Conservation (phyloP, 92 coral and sea anemone genomes). For the Zoanthus sansibaricus region DNA sequence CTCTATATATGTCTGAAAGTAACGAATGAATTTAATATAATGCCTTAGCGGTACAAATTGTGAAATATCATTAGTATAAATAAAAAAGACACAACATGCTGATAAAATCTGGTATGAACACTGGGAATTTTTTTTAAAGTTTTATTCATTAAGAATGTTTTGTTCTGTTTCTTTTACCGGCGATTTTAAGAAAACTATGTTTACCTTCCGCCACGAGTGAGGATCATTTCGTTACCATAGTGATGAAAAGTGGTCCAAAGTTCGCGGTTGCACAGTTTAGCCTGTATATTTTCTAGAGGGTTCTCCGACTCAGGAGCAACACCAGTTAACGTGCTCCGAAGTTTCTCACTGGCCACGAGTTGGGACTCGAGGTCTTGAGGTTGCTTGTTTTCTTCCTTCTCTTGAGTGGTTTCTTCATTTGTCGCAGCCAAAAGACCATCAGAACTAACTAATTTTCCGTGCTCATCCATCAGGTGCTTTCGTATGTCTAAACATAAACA, state of each 20-base stretch:
- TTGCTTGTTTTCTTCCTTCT: neutral
- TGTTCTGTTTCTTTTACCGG: too few species aligned
- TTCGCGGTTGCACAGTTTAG: conserved; percentile 1
- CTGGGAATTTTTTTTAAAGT: too few species aligned
- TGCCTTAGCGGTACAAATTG: too few species aligned
- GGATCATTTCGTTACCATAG: conserved; percentile 36
- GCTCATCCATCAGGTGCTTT: neutral
- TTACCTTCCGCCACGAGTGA: conserved; percentile 35
- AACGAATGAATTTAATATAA: too few species aligned
- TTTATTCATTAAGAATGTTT: too few species aligned
- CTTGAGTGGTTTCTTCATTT: neutral
- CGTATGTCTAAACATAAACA: too few species aligned
- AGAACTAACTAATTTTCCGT: neutral
- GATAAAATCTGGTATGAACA: too few species aligned
- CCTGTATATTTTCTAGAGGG: neutral
- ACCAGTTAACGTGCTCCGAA: neutral
- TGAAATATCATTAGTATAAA: too few species aligned
- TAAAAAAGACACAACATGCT: too few species aligned
- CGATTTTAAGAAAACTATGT: neutral
- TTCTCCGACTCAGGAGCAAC: neutral
- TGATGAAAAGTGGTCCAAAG: conserved; percentile 26
- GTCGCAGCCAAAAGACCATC: neutral
- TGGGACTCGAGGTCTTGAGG: neutral
- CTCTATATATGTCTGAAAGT: too few species aligned
- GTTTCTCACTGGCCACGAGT: neutral